phyloP scores from a whole-genome alignment of 2,113 vertebrate species.

The Lepus europaeus region DNA sequence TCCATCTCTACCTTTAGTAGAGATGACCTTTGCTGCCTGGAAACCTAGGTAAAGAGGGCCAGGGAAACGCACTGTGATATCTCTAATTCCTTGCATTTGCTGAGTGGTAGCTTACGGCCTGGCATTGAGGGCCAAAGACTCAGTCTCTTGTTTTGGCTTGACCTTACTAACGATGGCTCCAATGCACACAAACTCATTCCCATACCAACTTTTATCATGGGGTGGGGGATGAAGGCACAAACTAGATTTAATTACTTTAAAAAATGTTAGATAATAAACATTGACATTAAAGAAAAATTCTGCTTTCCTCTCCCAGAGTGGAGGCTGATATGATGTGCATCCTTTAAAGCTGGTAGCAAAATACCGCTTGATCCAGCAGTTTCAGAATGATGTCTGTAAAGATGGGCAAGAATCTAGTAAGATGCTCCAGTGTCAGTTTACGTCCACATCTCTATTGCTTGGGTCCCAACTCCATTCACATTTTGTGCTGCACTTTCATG shows the following conservation, averaged over 20 bases:
- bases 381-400: slow-evolving; percentile 11
- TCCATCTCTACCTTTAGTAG: background rate
- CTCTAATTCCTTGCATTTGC: background rate
- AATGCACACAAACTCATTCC: background rate
- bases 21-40: background rate
- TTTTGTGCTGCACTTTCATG: background rate
- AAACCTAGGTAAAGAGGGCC: background rate
- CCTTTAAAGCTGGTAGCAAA: background rate
- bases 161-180: background rate
- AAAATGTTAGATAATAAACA: background rate
- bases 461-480: background rate
- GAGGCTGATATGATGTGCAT: background rate
- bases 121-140: background rate
- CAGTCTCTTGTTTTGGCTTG: background rate
- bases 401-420: background rate
- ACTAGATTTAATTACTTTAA: slow-evolving; percentile 2
- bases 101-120: background rate
- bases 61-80: background rate
- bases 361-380: background rate
- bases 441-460: background rate
- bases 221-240: background rate
- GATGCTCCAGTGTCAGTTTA: background rate
- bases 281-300: background rate
- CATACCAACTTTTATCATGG: accelerated
- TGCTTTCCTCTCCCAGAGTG: background rate